phyloP scores from a whole-genome alignment of 2,113 vertebrate genomes.

The Syngnathus typhle region DNA sequence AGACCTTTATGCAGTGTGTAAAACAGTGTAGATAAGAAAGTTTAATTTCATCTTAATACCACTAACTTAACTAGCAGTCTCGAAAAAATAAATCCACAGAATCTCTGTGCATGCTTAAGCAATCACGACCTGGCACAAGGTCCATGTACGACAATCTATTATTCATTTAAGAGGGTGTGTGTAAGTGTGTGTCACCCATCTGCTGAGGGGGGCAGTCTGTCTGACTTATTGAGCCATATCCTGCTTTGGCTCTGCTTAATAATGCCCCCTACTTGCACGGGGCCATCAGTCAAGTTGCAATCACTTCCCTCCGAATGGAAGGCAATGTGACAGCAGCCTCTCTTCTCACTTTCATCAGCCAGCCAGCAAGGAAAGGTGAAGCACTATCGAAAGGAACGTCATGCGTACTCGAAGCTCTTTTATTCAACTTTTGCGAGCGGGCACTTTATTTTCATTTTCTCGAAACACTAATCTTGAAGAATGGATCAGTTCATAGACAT shows the following conservation, averaged over 20 bases:
- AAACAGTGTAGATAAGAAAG: too few relatives aligned
- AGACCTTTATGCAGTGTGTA: too few relatives aligned
- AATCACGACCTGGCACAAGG: constrained; percentile 63
- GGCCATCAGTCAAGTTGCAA: constrained; percentile 28
- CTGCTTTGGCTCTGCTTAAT: constrained; percentile 37
- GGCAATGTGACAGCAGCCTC: constrained; percentile 8
- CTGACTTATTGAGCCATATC: constrained; percentile 49
- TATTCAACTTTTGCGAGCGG: background rate
- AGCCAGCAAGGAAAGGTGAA: background rate
- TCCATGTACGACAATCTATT: constrained; percentile 58
- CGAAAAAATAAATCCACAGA: constrained; percentile 26
- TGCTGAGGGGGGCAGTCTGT: constrained; percentile 59
- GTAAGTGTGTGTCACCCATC: constrained; percentile 41
- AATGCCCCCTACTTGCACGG: constrained; percentile 26
- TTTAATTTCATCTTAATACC: too few relatives aligned
- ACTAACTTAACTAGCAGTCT: too few relatives aligned
- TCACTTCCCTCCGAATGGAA: constrained; percentile 19
- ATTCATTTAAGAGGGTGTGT: constrained; percentile 52
- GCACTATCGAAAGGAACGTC: background rate
- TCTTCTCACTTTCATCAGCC: background rate
- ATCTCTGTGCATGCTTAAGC: constrained; percentile 51
- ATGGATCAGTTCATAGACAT: constrained; percentile 19
- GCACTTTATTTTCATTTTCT: background rate
- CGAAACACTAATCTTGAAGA: constrained; percentile 25
- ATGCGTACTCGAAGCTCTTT: background rate